These are phyloP conservation scores for Sarcophaga carnaria DNA, from an alignment of 2,888 invertebrate species.

Conservation along the genomic window DNA sequence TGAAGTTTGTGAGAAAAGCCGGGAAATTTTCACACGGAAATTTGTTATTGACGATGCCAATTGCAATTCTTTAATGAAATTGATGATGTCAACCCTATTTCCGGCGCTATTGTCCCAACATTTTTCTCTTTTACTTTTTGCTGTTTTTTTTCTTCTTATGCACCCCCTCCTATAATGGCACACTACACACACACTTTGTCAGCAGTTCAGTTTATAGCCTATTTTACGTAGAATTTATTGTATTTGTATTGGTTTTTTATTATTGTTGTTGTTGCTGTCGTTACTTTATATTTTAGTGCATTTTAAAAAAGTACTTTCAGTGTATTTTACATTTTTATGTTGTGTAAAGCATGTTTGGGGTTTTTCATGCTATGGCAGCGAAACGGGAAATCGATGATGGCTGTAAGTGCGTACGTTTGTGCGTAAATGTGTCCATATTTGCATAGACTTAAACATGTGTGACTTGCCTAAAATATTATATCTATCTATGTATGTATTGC, in stretches of 20 bases:
- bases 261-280: background rate
- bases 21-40: constrained; percentile 66
- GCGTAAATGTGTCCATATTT: background rate
- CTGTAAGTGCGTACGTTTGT: background rate
- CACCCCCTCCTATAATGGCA: background rate
- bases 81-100: constrained; percentile 67
- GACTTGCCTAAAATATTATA: constrained; percentile 30
- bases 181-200: background rate
- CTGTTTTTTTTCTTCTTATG: background rate
- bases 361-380: background rate
- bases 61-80: constrained; percentile 70
- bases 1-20: constrained; percentile 59
- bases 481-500: background rate
- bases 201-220: constrained; percentile 1
- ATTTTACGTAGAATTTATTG: background rate
- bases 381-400: background rate
- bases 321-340: constrained; percentile 32
- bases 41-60: constrained; percentile 70
- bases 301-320: constrained; percentile 28
- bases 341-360: background rate
- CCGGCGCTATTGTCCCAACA: constrained; percentile 42
- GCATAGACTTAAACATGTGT: background rate
- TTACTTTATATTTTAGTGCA: background rate
- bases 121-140: constrained; percentile 12
- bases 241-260: background rate